Percentiles rank a stretch among this genome's conserved stretches.
Conservation (phyloP, 1,140 invertebrate genomes). For the Papilio glaucus region DNA sequence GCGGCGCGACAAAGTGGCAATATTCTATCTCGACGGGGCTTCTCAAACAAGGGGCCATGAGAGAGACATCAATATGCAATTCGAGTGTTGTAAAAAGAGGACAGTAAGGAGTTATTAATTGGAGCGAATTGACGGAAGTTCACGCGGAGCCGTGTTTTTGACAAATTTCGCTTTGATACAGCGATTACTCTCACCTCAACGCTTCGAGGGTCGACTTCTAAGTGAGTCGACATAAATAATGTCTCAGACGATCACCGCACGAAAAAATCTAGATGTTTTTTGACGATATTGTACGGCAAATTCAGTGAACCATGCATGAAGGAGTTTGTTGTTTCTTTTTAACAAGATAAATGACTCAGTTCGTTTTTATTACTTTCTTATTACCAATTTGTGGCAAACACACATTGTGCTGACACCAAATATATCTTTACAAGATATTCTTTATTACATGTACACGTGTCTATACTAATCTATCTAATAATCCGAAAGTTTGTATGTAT, state of each 20-base stretch:
- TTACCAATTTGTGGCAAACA: no score
- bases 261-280: conserved; percentile 31
- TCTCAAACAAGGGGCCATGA: conserved; percentile 78
- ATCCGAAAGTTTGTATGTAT: no score
- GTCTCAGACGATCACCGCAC: conserved; percentile 42
- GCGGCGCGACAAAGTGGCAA: conserved; percentile 80
- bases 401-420: no score
- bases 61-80: conserved; percentile 51
- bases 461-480: no score
- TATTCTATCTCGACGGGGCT: conserved; percentile 80
- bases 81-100: conserved; percentile 48
- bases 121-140: conserved; percentile 81
- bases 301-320: not conserved
- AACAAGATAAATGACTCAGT: not conserved
- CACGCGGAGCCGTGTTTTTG: conserved; percentile 78
- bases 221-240: conserved; percentile 63
- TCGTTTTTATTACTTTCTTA: no score
- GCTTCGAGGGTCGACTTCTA: conserved; percentile 67
- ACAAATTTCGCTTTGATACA: conserved; percentile 83
- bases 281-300: conserved; percentile 10
- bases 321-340: not conserved
- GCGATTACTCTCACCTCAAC: conserved; percentile 80
- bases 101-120: conserved; percentile 76
- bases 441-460: no score
- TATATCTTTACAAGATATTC: no score